Base-by-base conservation (phyloP, 2,797 vertebrate species). In the Scarus forsteni region DNA sequence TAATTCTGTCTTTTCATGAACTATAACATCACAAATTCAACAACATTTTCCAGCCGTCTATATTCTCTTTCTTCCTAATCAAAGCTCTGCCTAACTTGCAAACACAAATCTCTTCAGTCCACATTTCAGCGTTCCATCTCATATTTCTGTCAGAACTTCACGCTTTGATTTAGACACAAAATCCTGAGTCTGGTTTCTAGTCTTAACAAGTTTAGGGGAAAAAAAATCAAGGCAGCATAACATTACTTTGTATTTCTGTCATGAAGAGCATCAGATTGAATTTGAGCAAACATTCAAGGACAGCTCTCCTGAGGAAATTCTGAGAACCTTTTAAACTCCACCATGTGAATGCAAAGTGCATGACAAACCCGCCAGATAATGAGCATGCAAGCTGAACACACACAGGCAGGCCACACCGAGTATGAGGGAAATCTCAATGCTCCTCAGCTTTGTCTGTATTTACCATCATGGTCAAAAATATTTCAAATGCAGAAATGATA, bases 381-480 rank as follows among this genome's bases (percentile, higher is more conserved):
- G 65, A 75, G 64, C 36, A 8, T 38, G 18, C 52, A 39, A 19
- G 45, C 60, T 27, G 4, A 27, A 45, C 38, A 36, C 38, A 60
- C 56, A 40, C 35, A 36, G 35, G 54, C 59, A 59, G 45, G 39
- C 36, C 16, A 48, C 56, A 58, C 51, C 46, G 40, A 46, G 5
- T 51, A 56, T 82, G 57, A 77, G 62, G 77, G 80, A 81, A 82
- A 55, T 62, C 2, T 18, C 58, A 82, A 81, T 63, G 60, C 63
- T 77, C 62, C 62, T 80, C 75, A 65, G 75, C 65, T 77, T 75
- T 82, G 57, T 60, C 50, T 56, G 75, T 77, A 56, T 50, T 65
- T 58, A 77, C 59, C 50, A 49, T 78, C 89, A 92, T 92, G 88
- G 88, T 92, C 90, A 86, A 53, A 44, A n/a, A 60, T 53, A 52